Conservation (phyloP, 2,113 vertebrate genomes). For the Ciconia stormi region DNA sequence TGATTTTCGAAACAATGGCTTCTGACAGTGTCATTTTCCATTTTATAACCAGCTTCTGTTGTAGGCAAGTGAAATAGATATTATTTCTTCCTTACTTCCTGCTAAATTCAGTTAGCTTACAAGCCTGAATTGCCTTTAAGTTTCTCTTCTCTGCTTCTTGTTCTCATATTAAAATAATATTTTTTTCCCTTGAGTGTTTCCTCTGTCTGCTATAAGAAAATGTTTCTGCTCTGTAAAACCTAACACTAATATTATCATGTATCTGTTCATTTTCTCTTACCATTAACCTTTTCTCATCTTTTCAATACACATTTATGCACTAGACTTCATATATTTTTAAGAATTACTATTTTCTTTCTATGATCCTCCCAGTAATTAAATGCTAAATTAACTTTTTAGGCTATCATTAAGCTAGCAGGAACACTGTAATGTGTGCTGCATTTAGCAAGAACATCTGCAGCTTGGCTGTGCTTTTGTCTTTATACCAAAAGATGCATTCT, state of each 20-base stretch:
- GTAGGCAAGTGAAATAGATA: conserved; percentile 34
- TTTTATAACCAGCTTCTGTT: conserved; percentile 31
- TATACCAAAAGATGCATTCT: neutral
- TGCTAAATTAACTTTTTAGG: neutral
- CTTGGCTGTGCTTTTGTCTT: neutral
- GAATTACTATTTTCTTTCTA: neutral
- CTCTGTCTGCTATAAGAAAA: neutral
- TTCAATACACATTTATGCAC: neutral
- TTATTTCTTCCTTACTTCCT: conserved; percentile 2
- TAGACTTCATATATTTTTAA: neutral
- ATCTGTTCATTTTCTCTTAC: neutral
- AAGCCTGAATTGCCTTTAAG: conserved; percentile 1
- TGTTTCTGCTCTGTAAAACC: neutral
- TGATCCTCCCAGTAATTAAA: neutral
- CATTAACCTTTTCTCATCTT: neutral
- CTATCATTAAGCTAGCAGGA: neutral
- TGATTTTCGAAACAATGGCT: conserved; percentile 10
- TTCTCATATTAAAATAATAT: neutral
- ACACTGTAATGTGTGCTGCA: neutral
- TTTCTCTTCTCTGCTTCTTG: conserved; percentile 2
- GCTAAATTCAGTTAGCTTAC: conserved; percentile 30
- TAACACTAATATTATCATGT: neutral
- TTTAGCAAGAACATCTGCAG: neutral
- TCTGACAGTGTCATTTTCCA: conserved; percentile 50
- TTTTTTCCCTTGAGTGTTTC: neutral